Evolutionary conservation across 2,888 invertebrate genomes (phyloP).

Genomic region (Cantharis nigra): DNA sequence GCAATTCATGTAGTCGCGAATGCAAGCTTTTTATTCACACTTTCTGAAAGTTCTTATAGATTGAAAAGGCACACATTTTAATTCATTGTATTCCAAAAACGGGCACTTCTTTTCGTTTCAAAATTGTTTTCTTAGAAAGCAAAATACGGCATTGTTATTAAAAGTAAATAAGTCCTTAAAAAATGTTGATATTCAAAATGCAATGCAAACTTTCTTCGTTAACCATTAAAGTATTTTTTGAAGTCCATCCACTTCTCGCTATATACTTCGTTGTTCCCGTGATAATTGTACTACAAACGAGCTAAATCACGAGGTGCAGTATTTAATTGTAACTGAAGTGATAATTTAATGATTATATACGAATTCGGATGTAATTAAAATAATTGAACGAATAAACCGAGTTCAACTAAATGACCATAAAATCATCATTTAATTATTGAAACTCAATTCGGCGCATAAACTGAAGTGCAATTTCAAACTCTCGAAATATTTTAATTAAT

Average conservation of each 20-base stretch:
- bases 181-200: background rate
- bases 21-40: conserved; percentile 24
- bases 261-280: background rate
- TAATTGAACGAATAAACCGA: conserved; percentile 20
- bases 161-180: background rate
- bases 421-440: conserved; percentile 9
- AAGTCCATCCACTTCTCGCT: background rate
- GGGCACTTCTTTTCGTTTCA: background rate
- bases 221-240: conserved; percentile 11
- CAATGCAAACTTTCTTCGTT: background rate
- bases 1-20: conserved; percentile 22
- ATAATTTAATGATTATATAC: conserved; percentile 21
- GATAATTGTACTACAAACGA: conserved; percentile 26
- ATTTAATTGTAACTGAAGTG: conserved; percentile 27
- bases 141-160: background rate
- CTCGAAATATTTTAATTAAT: conserved; percentile 4
- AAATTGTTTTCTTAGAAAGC: background rate
- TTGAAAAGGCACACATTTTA: conserved; percentile 19
- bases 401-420: conserved; percentile 20
- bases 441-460: conserved; percentile 2
- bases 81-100: conserved; percentile 7
- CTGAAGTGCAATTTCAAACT: conserved; percentile 7
- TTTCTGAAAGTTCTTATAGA: conserved; percentile 18
- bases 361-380: conserved; percentile 19
- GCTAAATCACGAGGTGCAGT: conserved; percentile 22